phyloP scores from a whole-genome alignment of 1,140 invertebrate species.

The Cephus cinctus region DNA sequence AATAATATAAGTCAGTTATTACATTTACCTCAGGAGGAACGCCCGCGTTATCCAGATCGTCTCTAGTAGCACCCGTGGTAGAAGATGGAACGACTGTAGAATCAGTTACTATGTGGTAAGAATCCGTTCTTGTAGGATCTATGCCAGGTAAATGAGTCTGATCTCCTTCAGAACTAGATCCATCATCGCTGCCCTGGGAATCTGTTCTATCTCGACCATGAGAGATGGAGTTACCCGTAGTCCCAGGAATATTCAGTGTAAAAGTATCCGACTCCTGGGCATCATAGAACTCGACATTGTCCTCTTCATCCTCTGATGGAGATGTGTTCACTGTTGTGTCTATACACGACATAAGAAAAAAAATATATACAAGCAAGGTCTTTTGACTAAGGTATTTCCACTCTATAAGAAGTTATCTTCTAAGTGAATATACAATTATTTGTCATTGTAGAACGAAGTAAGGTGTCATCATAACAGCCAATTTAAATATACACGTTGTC shows the following conservation, averaged over 20 bases:
- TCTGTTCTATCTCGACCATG: conserved; percentile 43
- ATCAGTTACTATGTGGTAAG: conserved; percentile 51
- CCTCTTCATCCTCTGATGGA: conserved; percentile 82
- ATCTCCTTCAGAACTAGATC: conserved; percentile 53
- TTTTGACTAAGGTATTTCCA: too few relatives aligned
- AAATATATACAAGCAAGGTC: background rate
- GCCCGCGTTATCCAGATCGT: conserved; percentile 48
- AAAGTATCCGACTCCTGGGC: conserved; percentile 77
- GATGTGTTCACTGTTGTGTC: conserved; percentile 57
- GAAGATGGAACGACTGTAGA: conserved; percentile 32
- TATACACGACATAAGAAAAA: conserved; percentile 23
- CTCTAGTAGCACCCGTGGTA: conserved; percentile 23
- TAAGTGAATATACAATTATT: too few relatives aligned
- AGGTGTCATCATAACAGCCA: too few relatives aligned
- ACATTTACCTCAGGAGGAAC: conserved; percentile 2
- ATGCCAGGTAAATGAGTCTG: conserved; percentile 39
- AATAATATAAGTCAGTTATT: background rate
- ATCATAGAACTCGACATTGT: conserved; percentile 87
- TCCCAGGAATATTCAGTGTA: conserved; percentile 65
- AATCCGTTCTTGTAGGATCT: conserved; percentile 39
- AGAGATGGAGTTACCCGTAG: conserved; percentile 39
- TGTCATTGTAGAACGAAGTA: too few relatives aligned
- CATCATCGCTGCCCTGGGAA: conserved; percentile 54
- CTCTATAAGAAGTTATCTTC: too few relatives aligned
- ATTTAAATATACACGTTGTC: too few relatives aligned